Percentiles rank a stretch among this genome's conserved stretches.
Conservation (phyloP, 2,113 vertebrate species). For the Asarcornis scutulata region DNA sequence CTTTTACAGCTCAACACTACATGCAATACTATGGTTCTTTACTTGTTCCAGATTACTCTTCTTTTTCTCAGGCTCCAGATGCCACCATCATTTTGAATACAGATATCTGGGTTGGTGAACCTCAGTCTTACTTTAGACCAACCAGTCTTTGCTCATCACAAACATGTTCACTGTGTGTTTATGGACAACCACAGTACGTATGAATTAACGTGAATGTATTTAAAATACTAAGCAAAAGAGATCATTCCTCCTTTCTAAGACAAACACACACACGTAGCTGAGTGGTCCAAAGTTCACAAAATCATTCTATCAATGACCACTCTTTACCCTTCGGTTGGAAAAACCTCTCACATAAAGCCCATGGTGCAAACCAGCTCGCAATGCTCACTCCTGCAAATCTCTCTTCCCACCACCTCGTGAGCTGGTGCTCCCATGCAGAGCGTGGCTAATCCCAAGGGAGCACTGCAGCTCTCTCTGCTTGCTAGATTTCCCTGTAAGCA, state of each 20-base stretch:
- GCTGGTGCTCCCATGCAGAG: background rate
- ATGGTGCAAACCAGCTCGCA: background rate
- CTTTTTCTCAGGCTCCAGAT: background rate
- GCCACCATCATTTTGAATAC: background rate
- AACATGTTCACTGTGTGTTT: background rate
- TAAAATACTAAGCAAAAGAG: background rate
- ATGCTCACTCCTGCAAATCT: background rate
- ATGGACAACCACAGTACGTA: background rate
- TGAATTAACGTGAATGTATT: background rate
- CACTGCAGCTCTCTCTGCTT: background rate
- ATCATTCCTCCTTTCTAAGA: background rate
- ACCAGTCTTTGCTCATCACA: background rate
- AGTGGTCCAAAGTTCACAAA: background rate
- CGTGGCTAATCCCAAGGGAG: fast-evolving
- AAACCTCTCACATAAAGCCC: background rate
- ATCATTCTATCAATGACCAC: background rate
- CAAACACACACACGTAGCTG: background rate
- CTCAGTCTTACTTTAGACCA: background rate
- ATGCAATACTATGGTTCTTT: background rate
- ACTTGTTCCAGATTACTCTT: background rate
- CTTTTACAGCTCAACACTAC: background rate
- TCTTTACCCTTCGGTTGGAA: background rate
- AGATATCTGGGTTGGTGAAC: background rate
- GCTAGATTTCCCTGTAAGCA: background rate
- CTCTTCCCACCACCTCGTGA: background rate